Percentiles rank a stretch among this genome's conserved stretches.
Conservation (phyloP, 2,113 vertebrate genomes). For the Cebus imitator region DNA sequence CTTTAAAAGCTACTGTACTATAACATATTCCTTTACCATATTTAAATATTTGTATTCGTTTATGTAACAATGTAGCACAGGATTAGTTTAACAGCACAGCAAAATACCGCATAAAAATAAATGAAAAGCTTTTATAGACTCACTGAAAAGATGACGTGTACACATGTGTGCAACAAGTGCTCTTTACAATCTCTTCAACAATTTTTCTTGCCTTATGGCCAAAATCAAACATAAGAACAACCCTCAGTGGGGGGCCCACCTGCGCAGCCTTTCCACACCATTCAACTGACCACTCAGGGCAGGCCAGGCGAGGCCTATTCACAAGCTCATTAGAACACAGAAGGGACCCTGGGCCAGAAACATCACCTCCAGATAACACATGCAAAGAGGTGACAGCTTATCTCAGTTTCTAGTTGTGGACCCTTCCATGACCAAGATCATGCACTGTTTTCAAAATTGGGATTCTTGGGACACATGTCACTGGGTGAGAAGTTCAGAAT, state of each 20-base stretch:
- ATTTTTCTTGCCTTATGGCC: neutral
- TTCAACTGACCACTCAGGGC: accelerated
- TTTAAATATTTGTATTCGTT: neutral
- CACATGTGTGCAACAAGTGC: no score
- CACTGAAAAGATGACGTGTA: neutral
- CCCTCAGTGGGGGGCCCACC: accelerated
- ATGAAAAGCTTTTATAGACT: neutral
- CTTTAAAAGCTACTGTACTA: neutral
- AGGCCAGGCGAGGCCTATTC: accelerated
- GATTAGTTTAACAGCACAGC: neutral
- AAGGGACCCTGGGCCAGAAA: neutral
- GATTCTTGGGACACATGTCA: slow-evolving; percentile 79
- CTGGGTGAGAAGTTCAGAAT: slow-evolving; percentile 77
- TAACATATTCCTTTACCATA: neutral
- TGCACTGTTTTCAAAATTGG: slow-evolving; percentile 71
- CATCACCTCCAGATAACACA: neutral
- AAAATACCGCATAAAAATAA: slow-evolving; percentile 6
- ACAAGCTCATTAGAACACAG: no score
- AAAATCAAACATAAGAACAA: neutral
- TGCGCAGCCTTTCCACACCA: neutral
- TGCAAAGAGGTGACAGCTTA: neutral
- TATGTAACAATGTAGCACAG: neutral
- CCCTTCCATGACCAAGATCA: neutral
- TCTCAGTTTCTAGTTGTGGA: accelerated
- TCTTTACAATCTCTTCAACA: neutral